Conservation (phyloP, 2,888 invertebrate genomes). For the Exocentrus adspersus region DNA sequence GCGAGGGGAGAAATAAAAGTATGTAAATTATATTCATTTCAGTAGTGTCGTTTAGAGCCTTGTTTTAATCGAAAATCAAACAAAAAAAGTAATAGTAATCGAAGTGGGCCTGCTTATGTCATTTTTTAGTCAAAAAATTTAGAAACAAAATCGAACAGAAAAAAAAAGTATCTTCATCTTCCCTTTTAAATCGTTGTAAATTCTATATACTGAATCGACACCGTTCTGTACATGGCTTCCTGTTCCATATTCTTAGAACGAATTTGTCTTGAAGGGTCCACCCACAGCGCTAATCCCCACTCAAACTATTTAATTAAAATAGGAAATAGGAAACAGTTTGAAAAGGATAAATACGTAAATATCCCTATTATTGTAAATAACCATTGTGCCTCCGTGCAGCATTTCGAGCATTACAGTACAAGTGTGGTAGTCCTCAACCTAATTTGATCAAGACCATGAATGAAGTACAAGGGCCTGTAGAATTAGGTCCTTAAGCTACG, state of each 20-base stretch:
- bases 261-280: neutral
- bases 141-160: too few relatives aligned
- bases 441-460: constrained; percentile 42
- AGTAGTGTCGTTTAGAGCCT: neutral
- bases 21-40: neutral
- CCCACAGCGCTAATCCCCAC: neutral
- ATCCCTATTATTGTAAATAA: constrained; percentile 32
- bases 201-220: too few relatives aligned
- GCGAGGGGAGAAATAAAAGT: neutral
- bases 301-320: constrained; percentile 11
- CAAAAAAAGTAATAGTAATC: too few relatives aligned
- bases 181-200: too few relatives aligned
- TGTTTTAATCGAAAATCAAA: neutral
- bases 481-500: constrained; percentile 37
- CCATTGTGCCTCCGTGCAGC: constrained; percentile 29
- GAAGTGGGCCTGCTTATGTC: too few relatives aligned
- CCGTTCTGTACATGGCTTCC: neutral
- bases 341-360: constrained; percentile 23
- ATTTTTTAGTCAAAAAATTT: too few relatives aligned
- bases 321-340: constrained; percentile 18
- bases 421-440: constrained; percentile 30
- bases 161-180: too few relatives aligned
- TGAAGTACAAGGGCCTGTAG: constrained; percentile 33
- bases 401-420: constrained; percentile 6
- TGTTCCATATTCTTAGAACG: neutral